phyloP scores from a whole-genome alignment of 2,797 vertebrate species.

The Valencia hispanica region DNA sequence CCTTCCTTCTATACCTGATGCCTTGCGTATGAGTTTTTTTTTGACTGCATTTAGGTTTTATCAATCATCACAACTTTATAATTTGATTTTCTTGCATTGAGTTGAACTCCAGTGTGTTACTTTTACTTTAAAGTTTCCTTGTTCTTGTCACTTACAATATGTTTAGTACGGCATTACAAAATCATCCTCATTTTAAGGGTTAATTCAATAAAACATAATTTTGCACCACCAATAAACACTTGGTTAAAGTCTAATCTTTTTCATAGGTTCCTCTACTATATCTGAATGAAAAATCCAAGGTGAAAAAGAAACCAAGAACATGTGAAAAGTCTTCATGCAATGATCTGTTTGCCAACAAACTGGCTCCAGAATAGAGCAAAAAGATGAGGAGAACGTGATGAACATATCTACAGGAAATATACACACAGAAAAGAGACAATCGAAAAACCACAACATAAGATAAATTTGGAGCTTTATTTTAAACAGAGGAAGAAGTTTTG shows the following conservation, averaged over 20 bases:
- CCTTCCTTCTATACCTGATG: background rate
- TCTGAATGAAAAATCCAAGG: background rate
- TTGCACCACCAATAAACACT: no score
- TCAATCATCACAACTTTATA: background rate
- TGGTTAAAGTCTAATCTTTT: background rate
- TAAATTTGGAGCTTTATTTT: conserved; percentile 2
- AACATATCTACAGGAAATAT: background rate
- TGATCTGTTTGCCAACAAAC: background rate
- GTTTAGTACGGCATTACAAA: background rate
- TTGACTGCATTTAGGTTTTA: background rate
- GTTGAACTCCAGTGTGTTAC: background rate
- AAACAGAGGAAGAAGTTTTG: background rate
- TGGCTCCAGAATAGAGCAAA: background rate
- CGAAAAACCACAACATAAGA: no score
- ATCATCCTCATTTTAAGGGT: no score
- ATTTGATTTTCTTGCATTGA: background rate
- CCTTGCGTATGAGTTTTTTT: background rate
- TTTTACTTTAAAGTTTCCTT: background rate
- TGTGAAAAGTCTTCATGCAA: background rate
- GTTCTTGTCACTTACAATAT: background rate
- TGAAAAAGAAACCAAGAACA: background rate
- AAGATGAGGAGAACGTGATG: background rate
- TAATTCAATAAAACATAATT: no score
- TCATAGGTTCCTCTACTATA: background rate
- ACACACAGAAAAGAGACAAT: background rate